Evolutionary conservation across 2,888 invertebrate species (phyloP), one percentile per base, ranked within the genome.

Genomic region (Adela reaumurella): DNA sequence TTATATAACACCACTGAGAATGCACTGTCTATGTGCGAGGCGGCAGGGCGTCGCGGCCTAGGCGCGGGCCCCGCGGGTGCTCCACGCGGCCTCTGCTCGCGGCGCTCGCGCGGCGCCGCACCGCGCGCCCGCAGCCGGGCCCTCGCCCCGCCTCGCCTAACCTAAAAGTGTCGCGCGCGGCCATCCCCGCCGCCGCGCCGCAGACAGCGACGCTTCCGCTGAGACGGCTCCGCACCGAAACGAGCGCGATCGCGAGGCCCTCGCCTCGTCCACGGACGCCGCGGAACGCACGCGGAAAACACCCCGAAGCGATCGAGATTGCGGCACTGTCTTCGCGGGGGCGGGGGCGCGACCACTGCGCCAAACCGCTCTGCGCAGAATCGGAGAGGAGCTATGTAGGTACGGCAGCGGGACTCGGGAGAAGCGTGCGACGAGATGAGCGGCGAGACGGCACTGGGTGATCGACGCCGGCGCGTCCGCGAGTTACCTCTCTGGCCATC

Each of bases 401-500:
- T 14, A 35, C 14, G 14, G 35, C 35, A 35, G 35, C 35, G 35
- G 35, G n/a, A n/a, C n/a, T n/a, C n/a, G n/a, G n/a, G 35, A 35
- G 35, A 35, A 35, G n/a, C 35, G 35, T 8, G n/a, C 35, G 11
- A 19, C 16, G 50, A 19, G 24, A n/a, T 45, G 45, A 28, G 43
- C 35, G 20, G 19, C 17, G 43, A 19, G 19, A 35, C 24, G 41
- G 47, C 41, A 24, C 24, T 17, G 47, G 20, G 18, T 16, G 45
- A 20, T 46, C 43, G 24, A 19, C 47, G 49, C 45, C 35, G 35
- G 35, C 35, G 8, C 3, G n/a, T 35, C 35, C 35, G 35, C 35
- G 35, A 35, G 35, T 35, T 83, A 85, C 84, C 84, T 84, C 85
- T 84, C 84, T 84, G 83, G 85, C 84, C 85, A 84, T 84, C 83